Base-by-base conservation (phyloP, 2,797 vertebrate genomes). In the Natrix natrix region DNA sequence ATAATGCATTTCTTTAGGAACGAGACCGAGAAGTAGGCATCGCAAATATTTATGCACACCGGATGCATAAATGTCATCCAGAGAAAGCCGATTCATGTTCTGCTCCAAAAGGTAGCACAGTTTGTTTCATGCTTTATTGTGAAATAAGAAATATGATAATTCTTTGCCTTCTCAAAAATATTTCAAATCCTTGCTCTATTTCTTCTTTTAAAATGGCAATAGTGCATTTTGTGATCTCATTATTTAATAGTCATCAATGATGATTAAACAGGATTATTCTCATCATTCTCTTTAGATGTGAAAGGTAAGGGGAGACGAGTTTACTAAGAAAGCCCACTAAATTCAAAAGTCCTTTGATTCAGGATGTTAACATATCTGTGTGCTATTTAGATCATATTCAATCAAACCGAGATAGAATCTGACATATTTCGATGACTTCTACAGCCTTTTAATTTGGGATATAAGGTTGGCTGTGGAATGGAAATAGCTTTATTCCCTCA, bases 41-140 rank as follows among this genome's bases (percentile, higher is more conserved):
- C 87, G 96, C 94, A 95, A 98, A 98, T 88, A 98, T 98, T 96
- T 98, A 98, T 92, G 95, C 97, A 89, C 97, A 98, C 90, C 92
- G 95, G 95, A 97, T 98, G 93, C 94, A 95, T 87, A 98, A 97
- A 97, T 91, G 94, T 94, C 63, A 96, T 93, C 95, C 95, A 57
- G 95, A 96, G n/a, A 94, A 78, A 91, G 88, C 91, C 43, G 96
- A 96, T 22, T 91, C 94, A 91, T 22, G 55, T 48, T 55, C 59
- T 66, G 13, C 26, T n/a, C 26, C 61, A 28, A 63, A 28, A 63
- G 61, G 10, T 63, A 63, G 0, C 86, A 28, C 59, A 90, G 26
- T 52, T 1, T 92, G 37, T 20, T 2, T 89, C 8, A 20, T 69
- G 0, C n/a, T 89, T 92, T 83, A 78, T 13, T 5, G 3, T 12